phyloP scores from a whole-genome alignment of 2,797 vertebrate genomes.

The Malurus splendens region DNA sequence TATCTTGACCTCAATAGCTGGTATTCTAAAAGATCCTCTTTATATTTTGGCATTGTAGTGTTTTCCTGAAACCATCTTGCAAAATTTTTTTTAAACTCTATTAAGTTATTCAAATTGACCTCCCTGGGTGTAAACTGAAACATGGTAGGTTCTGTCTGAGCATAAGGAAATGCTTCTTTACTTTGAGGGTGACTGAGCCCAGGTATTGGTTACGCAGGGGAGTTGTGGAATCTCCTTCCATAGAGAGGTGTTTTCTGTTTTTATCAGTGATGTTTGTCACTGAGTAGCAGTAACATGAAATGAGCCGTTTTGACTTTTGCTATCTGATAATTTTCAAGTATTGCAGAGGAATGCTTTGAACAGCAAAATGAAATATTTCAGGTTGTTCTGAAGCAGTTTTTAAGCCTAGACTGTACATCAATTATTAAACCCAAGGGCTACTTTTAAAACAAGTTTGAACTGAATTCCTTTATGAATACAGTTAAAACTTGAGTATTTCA shows the following conservation, averaged over 20 bases:
- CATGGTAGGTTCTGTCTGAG: not conserved
- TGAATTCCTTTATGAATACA: not conserved
- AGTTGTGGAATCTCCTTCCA: not conserved
- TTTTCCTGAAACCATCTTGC: not conserved
- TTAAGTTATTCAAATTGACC: not conserved
- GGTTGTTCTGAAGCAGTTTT: not conserved
- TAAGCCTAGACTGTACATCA: not conserved
- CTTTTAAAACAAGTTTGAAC: not conserved
- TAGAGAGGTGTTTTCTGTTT: not conserved
- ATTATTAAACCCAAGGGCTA: not conserved
- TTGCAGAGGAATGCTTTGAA: not conserved
- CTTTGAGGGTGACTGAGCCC: not conserved
- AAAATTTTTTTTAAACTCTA: accelerated
- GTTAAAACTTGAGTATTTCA: not conserved
- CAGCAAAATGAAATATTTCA: not conserved
- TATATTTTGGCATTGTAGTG: not conserved
- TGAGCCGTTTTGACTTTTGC: not conserved
- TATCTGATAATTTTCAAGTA: not conserved
- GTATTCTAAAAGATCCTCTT: not conserved
- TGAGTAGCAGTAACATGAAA: not conserved
- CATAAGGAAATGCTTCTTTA: not conserved
- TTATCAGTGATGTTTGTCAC: not conserved
- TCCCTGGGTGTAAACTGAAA: not conserved
- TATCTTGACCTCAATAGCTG: not conserved
- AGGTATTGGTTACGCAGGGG: not conserved